Evolutionary conservation across 2,797 vertebrate species (phyloP), one percentile per base, ranked within the genome.

Genomic region (Hylomyscus alleni): DNA sequence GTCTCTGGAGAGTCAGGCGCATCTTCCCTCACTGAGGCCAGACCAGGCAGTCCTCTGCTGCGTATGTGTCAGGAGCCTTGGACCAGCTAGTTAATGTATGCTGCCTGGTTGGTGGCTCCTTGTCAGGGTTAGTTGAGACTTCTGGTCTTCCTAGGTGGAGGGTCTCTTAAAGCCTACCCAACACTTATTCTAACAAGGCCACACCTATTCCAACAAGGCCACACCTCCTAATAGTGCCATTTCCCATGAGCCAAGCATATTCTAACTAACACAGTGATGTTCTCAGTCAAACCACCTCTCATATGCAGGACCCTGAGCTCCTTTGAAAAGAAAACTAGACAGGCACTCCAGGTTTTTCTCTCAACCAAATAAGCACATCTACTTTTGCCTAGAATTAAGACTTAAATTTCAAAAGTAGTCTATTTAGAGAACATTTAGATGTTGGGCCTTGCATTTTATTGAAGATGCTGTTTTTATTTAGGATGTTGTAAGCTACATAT

Each of bases 401-500:
- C 60, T 60, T 47, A 85, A 89, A 69, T 85, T 91, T 82, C 78
- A 56, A 34, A 84, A 73, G 11, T 89, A 17, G 19, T 75, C 72
- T 91, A 65, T 44, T 58, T 78, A 58, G 56, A 88, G 50, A 95
- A 52, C 4, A 4, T 92, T 82, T 60, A 85, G 90, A 17, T 50
- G 5, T 54, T 58, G 34, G 22, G 52, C 47, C 29, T 93, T 75
- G 50, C 13, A 47, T 96, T 84, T 84, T 58, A 52, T 65, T 75
- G 40, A 52, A 52, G 26, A 78, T 1, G 82, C 7, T 40, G 19
- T 80, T 69, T 37, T 67, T 76, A 87, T 81, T 91, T 85, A 69
- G n/a, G 47, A 91, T 93, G n/a, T 47, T 84, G 72, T 82, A 78
- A 91, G 47, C 58, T 81, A 26, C 47, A 69, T 58, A 60, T 58